Percentiles rank a stretch among this genome's conserved stretches.
These are phyloP conservation scores for Drosophila fuyamai DNA, from an alignment of 1,140 invertebrate species.

Conservation along the genomic window DNA sequence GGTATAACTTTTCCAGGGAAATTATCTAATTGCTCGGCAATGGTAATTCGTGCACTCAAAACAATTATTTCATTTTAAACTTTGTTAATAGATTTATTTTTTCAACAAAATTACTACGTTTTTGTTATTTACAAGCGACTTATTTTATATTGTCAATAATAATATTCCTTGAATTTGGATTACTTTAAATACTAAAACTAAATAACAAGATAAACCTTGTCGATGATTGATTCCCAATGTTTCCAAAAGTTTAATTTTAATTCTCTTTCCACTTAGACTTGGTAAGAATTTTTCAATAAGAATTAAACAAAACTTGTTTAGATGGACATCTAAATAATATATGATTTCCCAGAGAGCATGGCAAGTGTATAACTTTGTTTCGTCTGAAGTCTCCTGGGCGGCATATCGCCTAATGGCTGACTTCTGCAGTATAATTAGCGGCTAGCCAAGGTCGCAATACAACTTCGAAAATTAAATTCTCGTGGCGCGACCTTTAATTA, in stretches of 20 bases:
- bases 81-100: too few relatives aligned
- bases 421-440: slow-evolving; percentile 12
- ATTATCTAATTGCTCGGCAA: slow-evolving; percentile 1
- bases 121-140: too few relatives aligned
- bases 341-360: neutral
- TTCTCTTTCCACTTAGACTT: too few relatives aligned
- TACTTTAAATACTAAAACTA: too few relatives aligned
- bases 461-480: slow-evolving; percentile 17
- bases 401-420: slow-evolving; percentile 15
- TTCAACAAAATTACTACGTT: too few relatives aligned
- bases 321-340: neutral
- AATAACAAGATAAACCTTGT: too few relatives aligned
- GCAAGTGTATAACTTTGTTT: neutral
- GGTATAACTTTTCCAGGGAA: slow-evolving; percentile 1
- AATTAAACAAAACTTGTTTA: too few relatives aligned
- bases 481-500: slow-evolving; percentile 12
- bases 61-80: neutral
- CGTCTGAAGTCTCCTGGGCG: slow-evolving; percentile 19
- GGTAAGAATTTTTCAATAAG: too few relatives aligned
- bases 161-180: too few relatives aligned
- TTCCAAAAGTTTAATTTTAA: too few relatives aligned
- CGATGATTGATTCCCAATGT: too few relatives aligned
- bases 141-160: too few relatives aligned
- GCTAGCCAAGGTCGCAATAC: slow-evolving; percentile 11
- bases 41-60: slow-evolving; percentile 5